Evolutionary conservation across 2,113 vertebrate species (phyloP), one percentile per base, ranked within the genome.

Genomic region (Barbus barbus): DNA sequence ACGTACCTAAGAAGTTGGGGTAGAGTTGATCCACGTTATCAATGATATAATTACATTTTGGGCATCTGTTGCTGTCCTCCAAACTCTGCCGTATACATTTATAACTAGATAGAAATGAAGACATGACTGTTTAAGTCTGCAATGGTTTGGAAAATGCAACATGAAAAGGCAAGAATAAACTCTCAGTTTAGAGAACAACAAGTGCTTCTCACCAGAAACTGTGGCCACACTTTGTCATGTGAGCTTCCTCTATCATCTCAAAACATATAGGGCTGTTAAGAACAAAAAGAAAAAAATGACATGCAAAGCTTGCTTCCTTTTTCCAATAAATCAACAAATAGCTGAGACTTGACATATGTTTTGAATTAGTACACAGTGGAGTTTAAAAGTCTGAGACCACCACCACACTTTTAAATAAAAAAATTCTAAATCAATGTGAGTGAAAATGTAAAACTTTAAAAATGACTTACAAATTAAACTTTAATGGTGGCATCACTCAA

Each of bases 211-310:
- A 99, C 98, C 98, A 99, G 91, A 99, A 99, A 92, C 98, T 99
- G 94, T 99, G 98, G 44, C 98, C 98, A 92, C 98, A 99, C 94
- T 99, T 99, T 0, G 98, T 99, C 97, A 99, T 99, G 89, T 99
- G 97, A 14, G 98, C 98, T 92, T 98, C 98, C 84, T 99, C 98
- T 65, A 99, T 99, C 97, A 99, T 99, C 90, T 99, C 98, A 90
- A 99, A 99, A 93, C 98, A 99, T 92, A 99, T 98, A 38, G 98
- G 98, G 89, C 98, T 99, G 93, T 67, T 95, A 95, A 89, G 95
- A 89, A 46, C 85, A 91, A 87, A 81, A 2, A 77, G 63, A 48
- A n/a, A 51, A 46, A 1, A 14, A 53, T 31, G 9, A 83, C 48
- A 31, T 44, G 16, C 20, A 61, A 56, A 48, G 13, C 41, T 83